Base-by-base conservation (phyloP, 1,140 invertebrate species). In the Drosophila arawakana region DNA sequence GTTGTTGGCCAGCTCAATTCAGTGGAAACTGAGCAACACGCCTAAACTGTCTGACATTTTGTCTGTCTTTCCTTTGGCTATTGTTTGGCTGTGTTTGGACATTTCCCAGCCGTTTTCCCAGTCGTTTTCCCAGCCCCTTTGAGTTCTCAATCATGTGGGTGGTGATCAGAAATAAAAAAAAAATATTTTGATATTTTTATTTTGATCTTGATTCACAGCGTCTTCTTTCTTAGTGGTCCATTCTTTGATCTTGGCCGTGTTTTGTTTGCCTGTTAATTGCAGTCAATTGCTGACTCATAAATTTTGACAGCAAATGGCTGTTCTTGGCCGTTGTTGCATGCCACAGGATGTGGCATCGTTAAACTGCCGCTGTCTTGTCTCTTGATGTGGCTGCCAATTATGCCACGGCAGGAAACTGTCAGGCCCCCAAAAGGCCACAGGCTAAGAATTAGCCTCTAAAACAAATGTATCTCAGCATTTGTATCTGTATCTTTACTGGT, bases 301-400 rank as follows among this genome's bases (percentile, higher is more conserved):
- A 88, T 88, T 88, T 89, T 66, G 76, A 88, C 80, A 82, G 83
- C 83, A 78, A 88, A 88, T 72, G 76, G 80, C 18, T 21, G 18
- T 49, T 58, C 10, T 11, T 65, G 39, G 11, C 67, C 70, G 50
- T 35, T 71, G 67, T 54, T 25, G 63, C 55, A 54, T 62, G 46
- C 63, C 74, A 69, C 83, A 88, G 83, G 83, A 88, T 88, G 83
- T 83, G 84, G 80, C 73, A 83, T 89, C 77, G 83, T 80, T 88
- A 84, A 85, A 81, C 78, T 81, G 11, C 41, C 5, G 34, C 35
- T 54, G 34, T 18, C 61, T 49, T 8, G n/a, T 39, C 76, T 86
- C 86, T 85, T 86, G 80, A 83, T 89, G 80, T 70, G 76, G 76
- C 65, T 62, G 72, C 39, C 81, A 85, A 85, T 85, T 85, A 85